Conservation (phyloP, 2,797 vertebrate species). For the Syngnathus rostellatus region DNA sequence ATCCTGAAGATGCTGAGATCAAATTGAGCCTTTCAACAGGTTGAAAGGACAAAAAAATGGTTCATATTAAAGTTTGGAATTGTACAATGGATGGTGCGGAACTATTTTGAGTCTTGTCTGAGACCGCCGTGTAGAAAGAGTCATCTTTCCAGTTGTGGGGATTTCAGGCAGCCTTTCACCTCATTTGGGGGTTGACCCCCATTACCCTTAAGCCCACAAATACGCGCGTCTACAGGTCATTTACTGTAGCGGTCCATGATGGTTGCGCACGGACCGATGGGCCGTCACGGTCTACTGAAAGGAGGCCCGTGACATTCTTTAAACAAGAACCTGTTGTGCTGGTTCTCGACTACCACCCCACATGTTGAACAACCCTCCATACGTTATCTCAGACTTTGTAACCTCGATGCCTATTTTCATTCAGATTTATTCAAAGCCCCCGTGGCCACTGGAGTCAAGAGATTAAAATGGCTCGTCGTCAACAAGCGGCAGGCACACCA, state of each 20-base stretch:
- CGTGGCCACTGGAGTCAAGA: slow-evolving; percentile 49
- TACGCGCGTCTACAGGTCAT: slow-evolving; percentile 46
- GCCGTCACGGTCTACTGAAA: slow-evolving; percentile 35
- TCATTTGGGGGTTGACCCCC: slow-evolving; percentile 51
- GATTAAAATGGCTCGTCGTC: slow-evolving; percentile 59
- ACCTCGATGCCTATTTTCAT: background rate
- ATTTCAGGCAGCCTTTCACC: slow-evolving; percentile 48
- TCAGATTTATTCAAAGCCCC: slow-evolving; percentile 21
- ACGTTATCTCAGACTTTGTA: background rate
- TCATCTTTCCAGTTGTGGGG: slow-evolving; percentile 61
- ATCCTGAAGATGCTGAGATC: slow-evolving; percentile 30
- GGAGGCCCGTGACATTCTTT: slow-evolving; percentile 19
- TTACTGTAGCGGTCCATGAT: slow-evolving; percentile 38
- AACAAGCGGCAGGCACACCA: slow-evolving; percentile 54
- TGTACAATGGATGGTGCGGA: background rate
- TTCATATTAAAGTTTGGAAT: too few relatives aligned
- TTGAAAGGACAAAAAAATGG: slow-evolving; percentile 10
- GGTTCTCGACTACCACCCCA: background rate
- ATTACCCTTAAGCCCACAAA: slow-evolving; percentile 53
- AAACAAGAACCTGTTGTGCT: slow-evolving; percentile 22
- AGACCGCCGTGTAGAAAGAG: slow-evolving; percentile 52
- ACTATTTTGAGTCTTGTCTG: slow-evolving; percentile 57
- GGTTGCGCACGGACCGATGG: slow-evolving; percentile 17
- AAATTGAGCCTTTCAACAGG: slow-evolving; percentile 27
- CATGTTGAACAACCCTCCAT: background rate